Evolutionary conservation across 2,113 vertebrate species (phyloP).

Genomic region (Podarcis muralis): DNA sequence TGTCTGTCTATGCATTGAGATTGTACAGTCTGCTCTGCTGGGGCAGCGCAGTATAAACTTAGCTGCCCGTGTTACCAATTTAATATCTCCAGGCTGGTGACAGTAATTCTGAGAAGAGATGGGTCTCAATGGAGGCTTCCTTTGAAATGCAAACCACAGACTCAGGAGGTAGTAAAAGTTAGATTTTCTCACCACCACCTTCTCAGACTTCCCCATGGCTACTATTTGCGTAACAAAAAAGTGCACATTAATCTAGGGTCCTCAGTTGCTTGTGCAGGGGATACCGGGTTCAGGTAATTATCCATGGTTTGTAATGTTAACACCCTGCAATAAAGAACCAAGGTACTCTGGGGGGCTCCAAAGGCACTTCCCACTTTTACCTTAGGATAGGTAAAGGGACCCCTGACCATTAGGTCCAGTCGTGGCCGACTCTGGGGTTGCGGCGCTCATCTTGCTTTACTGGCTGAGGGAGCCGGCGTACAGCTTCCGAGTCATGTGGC

Average conservation of each 20-base stretch:
- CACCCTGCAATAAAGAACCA: neutral
- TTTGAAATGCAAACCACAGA: no score
- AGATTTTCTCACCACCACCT: neutral
- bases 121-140: no score
- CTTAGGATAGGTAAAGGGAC: no score
- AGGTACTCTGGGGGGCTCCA: neutral
- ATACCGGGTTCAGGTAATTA: neutral
- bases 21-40: neutral
- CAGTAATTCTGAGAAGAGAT: neutral
- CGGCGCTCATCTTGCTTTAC: no score
- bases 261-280: neutral
- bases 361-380: neutral
- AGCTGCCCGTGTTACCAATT: neutral
- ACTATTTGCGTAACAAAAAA: no score
- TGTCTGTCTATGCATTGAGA: neutral
- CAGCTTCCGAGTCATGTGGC: no score
- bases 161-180: neutral
- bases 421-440: no score
- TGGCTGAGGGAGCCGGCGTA: no score
- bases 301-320: neutral
- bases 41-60: neutral
- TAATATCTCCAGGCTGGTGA: neutral
- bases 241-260: no score
- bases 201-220: no score
- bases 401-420: no score